phyloP scores from a whole-genome alignment of 2,888 invertebrate genomes.

The Chorisops tibialis region DNA sequence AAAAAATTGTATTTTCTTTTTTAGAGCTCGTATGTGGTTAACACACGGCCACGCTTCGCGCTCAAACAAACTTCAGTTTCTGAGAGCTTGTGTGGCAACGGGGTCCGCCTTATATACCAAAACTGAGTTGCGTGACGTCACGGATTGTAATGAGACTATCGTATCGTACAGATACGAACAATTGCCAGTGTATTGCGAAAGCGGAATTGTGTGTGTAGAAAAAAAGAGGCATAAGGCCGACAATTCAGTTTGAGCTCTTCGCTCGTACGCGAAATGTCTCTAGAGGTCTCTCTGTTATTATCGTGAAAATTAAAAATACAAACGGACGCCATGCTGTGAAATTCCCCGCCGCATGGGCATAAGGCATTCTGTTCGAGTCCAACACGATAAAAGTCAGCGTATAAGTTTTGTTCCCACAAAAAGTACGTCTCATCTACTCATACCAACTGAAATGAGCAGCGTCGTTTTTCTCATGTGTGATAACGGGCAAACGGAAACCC shows the following conservation, averaged over 20 bases:
- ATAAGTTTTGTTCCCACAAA: no score
- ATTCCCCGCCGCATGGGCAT: no score
- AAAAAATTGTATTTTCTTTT: no score
- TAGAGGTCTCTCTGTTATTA: slow-evolving; percentile 14
- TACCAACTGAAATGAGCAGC: no score
- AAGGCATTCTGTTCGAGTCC: no score
- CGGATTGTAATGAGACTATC: not conserved
- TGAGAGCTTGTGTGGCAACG: slow-evolving; percentile 34
- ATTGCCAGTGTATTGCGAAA: not conserved
- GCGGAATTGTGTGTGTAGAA: no score
- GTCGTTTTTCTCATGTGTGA: no score
- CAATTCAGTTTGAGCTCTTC: no score
- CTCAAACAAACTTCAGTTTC: slow-evolving; percentile 36
- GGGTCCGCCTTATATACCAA: slow-evolving; percentile 34
- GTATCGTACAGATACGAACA: not conserved
- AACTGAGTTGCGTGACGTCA: slow-evolving; percentile 9
- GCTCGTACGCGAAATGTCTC: not conserved
- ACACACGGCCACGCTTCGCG: slow-evolving; percentile 28
- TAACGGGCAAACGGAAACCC: no score
- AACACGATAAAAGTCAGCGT: no score
- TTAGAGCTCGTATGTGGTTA: slow-evolving; percentile 4
- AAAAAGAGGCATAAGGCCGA: slow-evolving; percentile 3
- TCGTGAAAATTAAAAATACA: not conserved
- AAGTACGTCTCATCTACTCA: no score
- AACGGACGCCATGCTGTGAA: no score